Percentiles rank a stretch among this genome's conserved stretches.
Evolutionary conservation across 2,113 vertebrate genomes (phyloP).

Genomic region (Etia nguti): DNA sequence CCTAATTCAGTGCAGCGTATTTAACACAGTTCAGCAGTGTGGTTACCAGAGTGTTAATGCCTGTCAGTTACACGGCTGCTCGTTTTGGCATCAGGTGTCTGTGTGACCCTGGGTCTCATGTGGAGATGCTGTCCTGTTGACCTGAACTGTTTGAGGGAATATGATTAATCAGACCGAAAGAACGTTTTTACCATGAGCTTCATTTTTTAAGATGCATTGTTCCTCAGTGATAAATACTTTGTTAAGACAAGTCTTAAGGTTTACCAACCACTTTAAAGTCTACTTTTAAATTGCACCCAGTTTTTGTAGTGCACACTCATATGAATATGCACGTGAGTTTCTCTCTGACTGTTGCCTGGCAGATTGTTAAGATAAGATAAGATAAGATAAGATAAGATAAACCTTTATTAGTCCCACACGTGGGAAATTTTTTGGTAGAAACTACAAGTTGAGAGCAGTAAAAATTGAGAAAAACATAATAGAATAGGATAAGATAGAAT

Average conservation of each 20-base stretch:
- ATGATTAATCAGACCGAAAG: background rate
- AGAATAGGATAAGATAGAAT: background rate
- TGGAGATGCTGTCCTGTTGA: conserved; percentile 46
- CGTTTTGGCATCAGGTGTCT: conserved; percentile 48
- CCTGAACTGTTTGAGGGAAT: conserved; percentile 12
- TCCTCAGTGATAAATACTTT: background rate
- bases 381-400: background rate
- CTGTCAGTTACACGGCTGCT: conserved; percentile 57
- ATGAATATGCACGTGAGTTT: background rate
- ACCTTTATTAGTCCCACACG: background rate
- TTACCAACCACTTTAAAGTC: background rate
- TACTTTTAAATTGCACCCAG: background rate
- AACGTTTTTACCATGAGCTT: background rate
- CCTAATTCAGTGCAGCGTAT: conserved; percentile 50
- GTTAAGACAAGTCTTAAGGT: background rate
- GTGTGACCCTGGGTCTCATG: conserved; percentile 49
- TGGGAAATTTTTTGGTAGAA: rapidly evolving
- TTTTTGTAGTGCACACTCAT: background rate
- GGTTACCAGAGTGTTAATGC: conserved; percentile 68
- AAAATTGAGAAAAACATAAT: background rate
- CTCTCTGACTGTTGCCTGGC: background rate
- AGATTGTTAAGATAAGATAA: background rate
- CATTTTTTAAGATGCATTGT: background rate
- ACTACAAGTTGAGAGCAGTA: background rate
- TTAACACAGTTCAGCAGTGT: conserved; percentile 62